phyloP scores from a whole-genome alignment of 2,113 vertebrate species.

The Oncorhynchus nerka region DNA sequence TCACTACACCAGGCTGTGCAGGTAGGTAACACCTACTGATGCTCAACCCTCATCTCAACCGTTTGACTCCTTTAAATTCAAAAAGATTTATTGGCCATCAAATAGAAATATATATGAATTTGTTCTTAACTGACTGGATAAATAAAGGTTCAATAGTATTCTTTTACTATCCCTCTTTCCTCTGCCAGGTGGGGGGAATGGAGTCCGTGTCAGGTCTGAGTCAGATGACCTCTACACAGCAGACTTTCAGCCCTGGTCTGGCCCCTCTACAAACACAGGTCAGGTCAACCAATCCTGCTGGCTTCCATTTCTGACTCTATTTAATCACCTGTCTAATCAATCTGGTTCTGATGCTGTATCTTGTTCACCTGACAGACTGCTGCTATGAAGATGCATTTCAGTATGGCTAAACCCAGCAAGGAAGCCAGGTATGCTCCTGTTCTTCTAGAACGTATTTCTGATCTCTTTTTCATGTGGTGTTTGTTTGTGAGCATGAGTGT shows the following conservation, averaged over 20 bases:
- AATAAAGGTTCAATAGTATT: no score
- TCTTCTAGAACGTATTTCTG: no score
- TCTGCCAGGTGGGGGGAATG: slow-evolving; percentile 73
- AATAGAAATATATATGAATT: neutral
- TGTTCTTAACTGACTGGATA: neutral
- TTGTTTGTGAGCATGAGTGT: neutral
- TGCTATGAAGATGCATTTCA: slow-evolving; percentile 79
- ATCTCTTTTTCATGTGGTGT: no score
- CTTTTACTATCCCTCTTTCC: no score
- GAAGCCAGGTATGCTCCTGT: slow-evolving; percentile 81
- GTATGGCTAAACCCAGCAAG: slow-evolving; percentile 84
- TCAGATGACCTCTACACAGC: slow-evolving; percentile 68
- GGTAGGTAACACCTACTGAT: slow-evolving; percentile 51
- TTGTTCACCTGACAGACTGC: slow-evolving; percentile 57
- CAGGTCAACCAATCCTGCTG: slow-evolving; percentile 2
- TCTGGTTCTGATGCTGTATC: neutral
- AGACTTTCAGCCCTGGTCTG: slow-evolving; percentile 27
- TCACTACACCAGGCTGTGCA: slow-evolving; percentile 55
- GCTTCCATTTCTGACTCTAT: neutral
- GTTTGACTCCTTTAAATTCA: neutral
- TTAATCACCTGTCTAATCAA: no score
- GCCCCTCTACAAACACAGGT: slow-evolving; percentile 64
- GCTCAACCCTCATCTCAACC: no score
- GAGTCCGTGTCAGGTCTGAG: slow-evolving; percentile 49
- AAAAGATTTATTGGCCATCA: neutral